Base-by-base conservation (phyloP, 2,797 vertebrate genomes). In the Aeoliscus strigatus region DNA sequence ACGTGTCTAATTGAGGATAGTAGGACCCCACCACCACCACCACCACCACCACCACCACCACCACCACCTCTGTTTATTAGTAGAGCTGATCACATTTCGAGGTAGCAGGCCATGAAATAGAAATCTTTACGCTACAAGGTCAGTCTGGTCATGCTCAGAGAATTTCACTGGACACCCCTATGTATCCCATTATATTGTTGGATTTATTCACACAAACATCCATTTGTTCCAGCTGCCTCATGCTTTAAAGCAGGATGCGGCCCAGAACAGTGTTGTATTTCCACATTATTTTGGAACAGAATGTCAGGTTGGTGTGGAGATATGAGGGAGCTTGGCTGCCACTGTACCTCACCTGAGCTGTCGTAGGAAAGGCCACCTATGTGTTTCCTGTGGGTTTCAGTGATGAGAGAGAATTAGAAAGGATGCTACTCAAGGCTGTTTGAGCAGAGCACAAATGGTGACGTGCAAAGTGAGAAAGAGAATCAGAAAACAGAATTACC, bases 281-380 rank as follows among this genome's bases (percentile, higher is more conserved):
- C 64, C 64, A 73, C 77, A 77, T 84, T 52, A 59, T 77, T 77
- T 71, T 70, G 32, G 68, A 58, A 74, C 58, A 43, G 62, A 60
- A 77, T 61, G 73, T 54, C 39, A 57, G 27, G 81, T 82, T 80
- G 71, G 77, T 73, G 66, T 75, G 80, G 81, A 82, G 77, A 85
- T 64, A 24, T 13, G 8, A 38, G 60, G 58, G 42, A 18, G 29
- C 54, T 45, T 47, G 41, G 14, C 29, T 47, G 60, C 53, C 48
- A 43, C 52, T 70, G 52, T 69, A 51, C 71, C 42, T 67, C 61
- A 69, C 65, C 60, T 59, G 53, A 48, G 50, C 51, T 45, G 52
- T 61, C 43, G 28, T 2, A 50, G 43, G 31, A 53, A 62, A 49
- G 51, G 50, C 44, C 14, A 23, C 61, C 51, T 47, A 39, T 13